Evolutionary conservation across 2,888 invertebrate species (phyloP).

Genomic region (Neria commutata): DNA sequence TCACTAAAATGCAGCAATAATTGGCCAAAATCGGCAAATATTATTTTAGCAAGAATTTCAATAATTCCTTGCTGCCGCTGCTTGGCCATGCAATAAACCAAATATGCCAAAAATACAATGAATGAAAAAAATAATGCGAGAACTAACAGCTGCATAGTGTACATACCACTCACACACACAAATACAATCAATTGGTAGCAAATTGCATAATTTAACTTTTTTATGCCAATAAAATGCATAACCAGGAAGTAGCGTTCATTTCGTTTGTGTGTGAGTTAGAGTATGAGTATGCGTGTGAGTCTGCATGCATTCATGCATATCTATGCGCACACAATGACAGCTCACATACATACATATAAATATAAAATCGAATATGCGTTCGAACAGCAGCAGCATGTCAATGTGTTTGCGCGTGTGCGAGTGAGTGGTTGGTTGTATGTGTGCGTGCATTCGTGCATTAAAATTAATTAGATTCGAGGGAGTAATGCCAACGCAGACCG

Average conservation of each 20-base stretch:
- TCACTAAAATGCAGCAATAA: conserved; percentile 36
- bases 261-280: conserved; percentile 34
- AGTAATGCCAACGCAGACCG: conserved; percentile 60
- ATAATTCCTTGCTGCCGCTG: conserved; percentile 7
- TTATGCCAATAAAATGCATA: conserved; percentile 28
- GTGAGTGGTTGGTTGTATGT: conserved; percentile 27
- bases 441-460: conserved; percentile 58
- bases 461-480: conserved; percentile 63
- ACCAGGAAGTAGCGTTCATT: conserved; percentile 41
- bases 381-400: neutral
- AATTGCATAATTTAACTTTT: conserved; percentile 49
- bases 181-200: conserved; percentile 50
- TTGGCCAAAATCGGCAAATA: conserved; percentile 37
- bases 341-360: conserved; percentile 5
- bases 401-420: neutral
- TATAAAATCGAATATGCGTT: conserved; percentile 7
- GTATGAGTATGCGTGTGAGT: conserved; percentile 33
- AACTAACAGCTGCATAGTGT: conserved; percentile 21
- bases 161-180: conserved; percentile 27
- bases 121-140: neutral
- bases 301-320: too few species aligned
- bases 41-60: conserved; percentile 30
- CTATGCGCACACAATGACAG: neutral
- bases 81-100: conserved; percentile 2
- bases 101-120: neutral